Base-by-base conservation (phyloP, 2,797 vertebrate species). In the Arnoldichthys spilopterus region DNA sequence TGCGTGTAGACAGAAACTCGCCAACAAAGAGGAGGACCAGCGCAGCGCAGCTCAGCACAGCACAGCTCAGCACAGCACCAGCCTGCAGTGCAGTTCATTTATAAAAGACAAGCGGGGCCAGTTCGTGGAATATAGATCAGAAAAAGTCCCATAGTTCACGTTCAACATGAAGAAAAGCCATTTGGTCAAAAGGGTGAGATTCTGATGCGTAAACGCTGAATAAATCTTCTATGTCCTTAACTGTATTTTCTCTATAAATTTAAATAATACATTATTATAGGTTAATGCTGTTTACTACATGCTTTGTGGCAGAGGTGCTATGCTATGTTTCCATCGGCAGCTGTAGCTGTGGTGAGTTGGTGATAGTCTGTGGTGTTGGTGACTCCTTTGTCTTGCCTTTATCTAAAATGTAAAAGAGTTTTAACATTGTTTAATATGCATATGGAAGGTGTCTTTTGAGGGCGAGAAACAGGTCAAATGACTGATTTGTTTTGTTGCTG, bases 81-180 rank as follows among this genome's bases (percentile, higher is more conserved):
- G 22, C 32, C 26, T 34, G 22, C 26, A 1, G 24, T 43, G 28
- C 11, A 26, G 4, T 13, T 30, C 20, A 12, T 54, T 30, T 37
- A 43, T n/a, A 37, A 2, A 9, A 28, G 22, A 40, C 64, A 30
- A 73, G 11, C 64, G 30, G 67, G 49, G 75, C 18, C 66, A 56
- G 47, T 22, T 18, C 68, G 30, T 59, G 69, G 70, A 66, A 68
- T 74, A 68, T 20, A 66, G 26, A 37, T 3, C 12, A 74, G 74
- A 58, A 20, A 82, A 68, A 80, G 24, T 77, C 72, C 51, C 43
- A 63, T 49, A 59, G 32, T 47, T 37, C 59, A 9, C 13, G 47
- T 61, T 74, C 79, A 87, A 47, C 63, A 89, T 89, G 88, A 89
- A 88, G 87, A 89, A 88, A 78, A 89, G 85, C 83, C 87, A 87